Conservation (phyloP, 2,888 invertebrate genomes). For the Blastobasis adustella region DNA sequence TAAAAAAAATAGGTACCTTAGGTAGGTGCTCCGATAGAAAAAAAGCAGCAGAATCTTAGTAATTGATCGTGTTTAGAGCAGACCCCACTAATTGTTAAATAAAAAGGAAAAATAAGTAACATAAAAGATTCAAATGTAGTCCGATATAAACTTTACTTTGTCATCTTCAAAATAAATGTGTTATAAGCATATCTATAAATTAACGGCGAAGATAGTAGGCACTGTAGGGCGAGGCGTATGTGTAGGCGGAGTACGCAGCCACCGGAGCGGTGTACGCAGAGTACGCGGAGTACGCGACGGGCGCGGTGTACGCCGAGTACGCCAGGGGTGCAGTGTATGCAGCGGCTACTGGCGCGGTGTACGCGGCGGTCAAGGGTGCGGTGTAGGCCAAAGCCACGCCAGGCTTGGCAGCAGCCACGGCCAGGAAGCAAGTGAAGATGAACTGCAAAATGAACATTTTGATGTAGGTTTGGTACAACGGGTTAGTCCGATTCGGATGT, state of each 20-base stretch:
- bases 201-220: constrained; percentile 24
- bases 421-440: constrained; percentile 47
- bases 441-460: constrained; percentile 27
- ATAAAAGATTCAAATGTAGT: no score
- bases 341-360: constrained; percentile 18
- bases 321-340: constrained; percentile 18
- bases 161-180: no score
- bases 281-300: constrained; percentile 40
- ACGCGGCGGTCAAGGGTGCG: constrained; percentile 8
- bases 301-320: constrained; percentile 35
- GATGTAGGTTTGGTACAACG: no score
- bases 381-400: constrained; percentile 11
- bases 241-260: constrained; percentile 21
- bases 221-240: constrained; percentile 20
- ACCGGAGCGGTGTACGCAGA: constrained; percentile 14
- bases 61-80: no score
- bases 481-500: no score
- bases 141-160: no score
- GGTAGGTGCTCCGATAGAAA: no score
- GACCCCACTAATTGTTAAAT: no score
- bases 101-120: no score
- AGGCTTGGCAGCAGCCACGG: constrained; percentile 47
- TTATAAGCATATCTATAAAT: no score
- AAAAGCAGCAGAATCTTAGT: no score
- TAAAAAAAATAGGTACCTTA: no score